Evolutionary conservation across 2,113 vertebrate species (phyloP).

Genomic region (Gorsachius goisagi): DNA sequence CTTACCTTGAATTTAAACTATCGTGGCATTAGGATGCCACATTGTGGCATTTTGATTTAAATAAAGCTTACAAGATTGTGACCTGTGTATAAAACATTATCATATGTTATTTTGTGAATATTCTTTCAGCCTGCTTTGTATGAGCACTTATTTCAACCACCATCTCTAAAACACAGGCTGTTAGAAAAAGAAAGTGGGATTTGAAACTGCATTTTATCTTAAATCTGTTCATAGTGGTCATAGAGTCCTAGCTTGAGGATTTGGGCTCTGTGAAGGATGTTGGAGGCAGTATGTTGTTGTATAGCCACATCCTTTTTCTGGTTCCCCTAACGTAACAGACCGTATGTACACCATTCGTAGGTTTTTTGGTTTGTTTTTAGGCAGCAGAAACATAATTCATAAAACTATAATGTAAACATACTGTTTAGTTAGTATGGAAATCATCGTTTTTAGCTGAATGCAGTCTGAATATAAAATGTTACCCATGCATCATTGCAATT

Average conservation of each 20-base stretch:
- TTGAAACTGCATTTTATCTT: background rate
- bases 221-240: background rate
- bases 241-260: background rate
- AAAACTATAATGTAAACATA: background rate
- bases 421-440: background rate
- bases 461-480: background rate
- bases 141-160: background rate
- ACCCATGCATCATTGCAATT: background rate
- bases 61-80: background rate
- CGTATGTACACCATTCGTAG: accelerated
- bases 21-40: background rate
- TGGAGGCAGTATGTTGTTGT: background rate
- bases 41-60: background rate
- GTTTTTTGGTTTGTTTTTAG: background rate
- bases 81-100: accelerated
- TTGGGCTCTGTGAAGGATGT: background rate
- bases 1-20: background rate
- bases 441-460: background rate
- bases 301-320: background rate
- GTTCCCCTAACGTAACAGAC: background rate
- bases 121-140: background rate
- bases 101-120: background rate
- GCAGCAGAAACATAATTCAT: background rate
- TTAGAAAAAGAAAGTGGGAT: background rate
- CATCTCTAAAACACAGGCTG: background rate